Conservation (phyloP, 1,140 invertebrate genomes). For the Caenorhabditis latens region DNA sequence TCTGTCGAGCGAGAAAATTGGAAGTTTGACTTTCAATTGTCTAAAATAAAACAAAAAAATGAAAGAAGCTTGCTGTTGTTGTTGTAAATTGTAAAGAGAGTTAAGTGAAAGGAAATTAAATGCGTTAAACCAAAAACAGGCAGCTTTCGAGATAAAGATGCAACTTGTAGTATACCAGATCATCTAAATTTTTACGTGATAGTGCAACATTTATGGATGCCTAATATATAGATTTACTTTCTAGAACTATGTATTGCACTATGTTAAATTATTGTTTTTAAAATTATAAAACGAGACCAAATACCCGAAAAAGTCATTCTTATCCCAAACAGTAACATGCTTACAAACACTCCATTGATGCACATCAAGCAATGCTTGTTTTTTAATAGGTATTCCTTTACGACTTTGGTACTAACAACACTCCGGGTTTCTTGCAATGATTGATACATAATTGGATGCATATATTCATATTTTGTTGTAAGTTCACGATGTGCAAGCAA, state of each 20-base stretch:
- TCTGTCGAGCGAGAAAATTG: background rate
- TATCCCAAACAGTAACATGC: background rate
- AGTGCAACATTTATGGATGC: no score
- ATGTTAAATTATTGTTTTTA: no score
- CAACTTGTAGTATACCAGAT: no score
- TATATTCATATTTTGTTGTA: background rate
- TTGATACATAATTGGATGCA: no score
- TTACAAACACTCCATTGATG: constrained; percentile 56
- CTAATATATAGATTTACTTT: no score
- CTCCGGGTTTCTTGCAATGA: background rate
- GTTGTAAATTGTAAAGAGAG: no score
- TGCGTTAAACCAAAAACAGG: no score
- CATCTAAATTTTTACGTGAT: no score
- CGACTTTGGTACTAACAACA: constrained; percentile 23
- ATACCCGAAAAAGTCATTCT: background rate
- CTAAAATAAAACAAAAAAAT: background rate
- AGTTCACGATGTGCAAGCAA: background rate
- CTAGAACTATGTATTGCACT: no score
- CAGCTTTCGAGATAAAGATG: no score
- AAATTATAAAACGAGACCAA: background rate
- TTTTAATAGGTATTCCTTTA: background rate
- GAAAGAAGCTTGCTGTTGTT: no score
- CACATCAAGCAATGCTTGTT: constrained; percentile 18
- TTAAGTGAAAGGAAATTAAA: no score
- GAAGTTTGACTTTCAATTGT: background rate